phyloP scores from a whole-genome alignment of 2,888 invertebrate species.

The Trichogramma evanescens region DNA sequence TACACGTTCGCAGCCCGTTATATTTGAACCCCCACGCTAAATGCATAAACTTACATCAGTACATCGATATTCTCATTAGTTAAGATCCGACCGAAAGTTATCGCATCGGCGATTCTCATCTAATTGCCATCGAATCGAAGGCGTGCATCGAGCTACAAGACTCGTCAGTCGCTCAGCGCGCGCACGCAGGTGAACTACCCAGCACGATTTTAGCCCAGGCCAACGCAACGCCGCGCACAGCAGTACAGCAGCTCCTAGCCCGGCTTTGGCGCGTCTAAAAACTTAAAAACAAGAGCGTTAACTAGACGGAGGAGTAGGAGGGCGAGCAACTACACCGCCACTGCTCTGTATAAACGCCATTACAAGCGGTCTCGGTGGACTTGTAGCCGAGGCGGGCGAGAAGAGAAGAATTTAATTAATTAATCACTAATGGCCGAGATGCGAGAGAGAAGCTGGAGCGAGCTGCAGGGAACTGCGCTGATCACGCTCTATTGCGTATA shows the following conservation, averaged over 20 bases:
- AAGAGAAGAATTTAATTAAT: slow-evolving; percentile 19
- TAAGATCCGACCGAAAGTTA: too few relatives aligned
- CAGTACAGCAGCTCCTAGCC: not conserved
- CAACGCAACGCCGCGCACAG: not conserved
- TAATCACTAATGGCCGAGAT: slow-evolving; percentile 14
- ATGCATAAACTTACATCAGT: too few relatives aligned
- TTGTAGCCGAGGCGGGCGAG: not conserved
- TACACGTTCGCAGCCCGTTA: too few relatives aligned
- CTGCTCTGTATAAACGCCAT: not conserved
- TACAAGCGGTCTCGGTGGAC: not conserved
- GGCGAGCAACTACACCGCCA: not conserved
- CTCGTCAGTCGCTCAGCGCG: too few relatives aligned
- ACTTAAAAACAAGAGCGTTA: not conserved
- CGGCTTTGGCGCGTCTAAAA: too few relatives aligned
- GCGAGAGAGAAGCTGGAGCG: not conserved
- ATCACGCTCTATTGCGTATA: not conserved
- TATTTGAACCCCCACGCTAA: too few relatives aligned
- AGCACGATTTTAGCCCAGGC: too few relatives aligned
- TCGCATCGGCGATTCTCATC: too few relatives aligned
- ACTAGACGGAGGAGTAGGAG: not conserved
- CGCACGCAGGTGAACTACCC: too few relatives aligned
- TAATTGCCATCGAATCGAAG: too few relatives aligned
- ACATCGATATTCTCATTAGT: too few relatives aligned
- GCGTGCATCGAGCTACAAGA: too few relatives aligned
- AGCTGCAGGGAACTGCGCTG: not conserved